phyloP scores from a whole-genome alignment of 2,113 vertebrate genomes.

The Aphyosemion australe region DNA sequence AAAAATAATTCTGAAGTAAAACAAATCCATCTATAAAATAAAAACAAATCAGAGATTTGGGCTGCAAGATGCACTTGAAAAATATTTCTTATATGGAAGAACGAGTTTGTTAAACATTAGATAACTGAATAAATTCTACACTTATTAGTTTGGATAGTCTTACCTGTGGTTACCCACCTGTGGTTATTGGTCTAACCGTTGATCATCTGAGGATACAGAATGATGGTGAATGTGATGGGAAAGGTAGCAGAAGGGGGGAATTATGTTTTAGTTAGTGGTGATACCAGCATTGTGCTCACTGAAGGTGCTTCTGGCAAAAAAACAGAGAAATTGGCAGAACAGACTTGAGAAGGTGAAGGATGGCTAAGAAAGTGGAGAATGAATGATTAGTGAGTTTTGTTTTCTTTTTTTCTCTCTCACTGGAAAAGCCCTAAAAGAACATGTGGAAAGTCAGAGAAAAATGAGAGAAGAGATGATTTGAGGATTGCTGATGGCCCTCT shows the following conservation, averaged over 20 bases:
- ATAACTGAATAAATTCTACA: no score
- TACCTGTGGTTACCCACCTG: no score
- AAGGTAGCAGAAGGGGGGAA: constrained; percentile 33
- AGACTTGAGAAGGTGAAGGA: constrained; percentile 28
- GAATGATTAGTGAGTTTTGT: constrained; percentile 64
- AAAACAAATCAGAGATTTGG: no score
- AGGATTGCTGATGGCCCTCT: constrained; percentile 55
- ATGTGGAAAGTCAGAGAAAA: constrained; percentile 50
- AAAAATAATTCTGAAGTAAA: no score
- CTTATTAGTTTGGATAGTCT: no score
- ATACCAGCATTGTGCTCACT: constrained; percentile 61
- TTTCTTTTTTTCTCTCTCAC: constrained; percentile 36
- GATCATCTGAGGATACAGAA: constrained; percentile 14
- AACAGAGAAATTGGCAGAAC: constrained; percentile 37
- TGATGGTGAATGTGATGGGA: constrained; percentile 56
- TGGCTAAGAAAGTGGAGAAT: constrained; percentile 46
- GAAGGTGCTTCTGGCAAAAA: constrained; percentile 59
- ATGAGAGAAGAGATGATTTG: constrained; percentile 55
- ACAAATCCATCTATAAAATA: no score
- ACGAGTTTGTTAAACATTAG: no score
- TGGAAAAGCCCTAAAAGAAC: constrained; percentile 40
- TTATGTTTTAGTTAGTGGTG: constrained; percentile 47
- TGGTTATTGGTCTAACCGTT: no score
- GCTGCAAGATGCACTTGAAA: no score
- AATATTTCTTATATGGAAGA: no score